phyloP scores from a whole-genome alignment of 1,140 invertebrate genomes.

The Lordiphosa mommai region DNA sequence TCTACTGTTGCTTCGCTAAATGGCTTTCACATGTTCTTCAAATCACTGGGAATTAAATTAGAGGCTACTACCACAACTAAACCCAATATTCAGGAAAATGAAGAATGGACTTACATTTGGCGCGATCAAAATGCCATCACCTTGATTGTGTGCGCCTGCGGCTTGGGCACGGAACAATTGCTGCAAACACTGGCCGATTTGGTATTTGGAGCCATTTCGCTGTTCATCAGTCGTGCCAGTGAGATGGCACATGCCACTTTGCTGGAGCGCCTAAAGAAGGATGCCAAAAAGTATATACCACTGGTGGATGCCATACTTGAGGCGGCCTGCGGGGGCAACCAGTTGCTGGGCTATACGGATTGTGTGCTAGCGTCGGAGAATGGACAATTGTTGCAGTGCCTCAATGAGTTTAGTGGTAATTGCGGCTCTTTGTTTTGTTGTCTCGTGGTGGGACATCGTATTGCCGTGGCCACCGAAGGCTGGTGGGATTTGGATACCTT shows the following conservation, averaged over 20 bases:
- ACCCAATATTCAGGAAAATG: constrained; percentile 26
- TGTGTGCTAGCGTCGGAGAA: constrained; percentile 84
- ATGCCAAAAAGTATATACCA: constrained; percentile 78
- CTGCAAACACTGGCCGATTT: constrained; percentile 83
- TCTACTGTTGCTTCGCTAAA: constrained; percentile 89
- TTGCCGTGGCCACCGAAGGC: constrained; percentile 87
- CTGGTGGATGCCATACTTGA: constrained; percentile 87
- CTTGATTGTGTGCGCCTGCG: constrained; percentile 83
- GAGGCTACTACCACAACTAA: constrained; percentile 82
- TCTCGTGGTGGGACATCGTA: constrained; percentile 85
- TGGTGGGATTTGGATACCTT: constrained; percentile 88
- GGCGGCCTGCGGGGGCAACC: constrained; percentile 83
- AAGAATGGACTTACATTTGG: constrained; percentile 87
- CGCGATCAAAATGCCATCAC: constrained; percentile 82
- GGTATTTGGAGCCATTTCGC: constrained; percentile 85
- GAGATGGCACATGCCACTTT: constrained; percentile 81
- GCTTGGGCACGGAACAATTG: constrained; percentile 81
- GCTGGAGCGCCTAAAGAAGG: constrained; percentile 66
- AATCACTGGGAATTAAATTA: constrained; percentile 85
- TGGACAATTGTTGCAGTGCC: constrained; percentile 83
- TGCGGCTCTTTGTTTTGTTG: constrained; percentile 89
- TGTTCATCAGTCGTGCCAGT: constrained; percentile 85
- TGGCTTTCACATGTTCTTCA: constrained; percentile 91
- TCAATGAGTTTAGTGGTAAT: constrained; percentile 82
- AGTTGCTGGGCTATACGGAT: constrained; percentile 83